A percentile compares a stretch with the other conserved stretches of the same genome.
These are phyloP conservation scores for Caenorhabditis angaria DNA, from an alignment of 2,888 invertebrate species.

Conservation along the genomic window DNA sequence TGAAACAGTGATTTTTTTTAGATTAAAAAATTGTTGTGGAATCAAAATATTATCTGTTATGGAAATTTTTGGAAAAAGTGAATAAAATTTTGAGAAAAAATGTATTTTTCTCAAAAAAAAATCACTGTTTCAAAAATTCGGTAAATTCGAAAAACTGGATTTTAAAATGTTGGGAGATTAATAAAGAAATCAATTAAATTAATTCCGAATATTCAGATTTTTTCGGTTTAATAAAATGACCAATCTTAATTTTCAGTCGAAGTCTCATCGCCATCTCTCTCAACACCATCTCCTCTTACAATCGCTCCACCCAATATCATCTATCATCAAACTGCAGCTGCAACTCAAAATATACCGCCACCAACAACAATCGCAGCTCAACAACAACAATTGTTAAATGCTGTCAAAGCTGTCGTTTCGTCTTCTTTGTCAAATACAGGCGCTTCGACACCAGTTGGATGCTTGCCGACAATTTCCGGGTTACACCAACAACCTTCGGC, in stretches of 20 bases:
- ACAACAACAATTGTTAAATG: not conserved
- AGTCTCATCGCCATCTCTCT: conserved; percentile 39
- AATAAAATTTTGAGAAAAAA: not conserved
- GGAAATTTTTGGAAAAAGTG: not conserved
- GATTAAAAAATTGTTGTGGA: not conserved
- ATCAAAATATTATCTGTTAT: too few species aligned
- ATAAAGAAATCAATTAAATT: not conserved
- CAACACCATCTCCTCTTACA: conserved; percentile 39
- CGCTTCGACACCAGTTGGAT: conserved; percentile 34
- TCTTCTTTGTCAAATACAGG: conserved; percentile 20
- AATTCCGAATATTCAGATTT: not conserved
- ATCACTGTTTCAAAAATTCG: too few species aligned
- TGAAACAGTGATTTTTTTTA: conserved; percentile 7
- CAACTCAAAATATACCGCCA: not conserved
- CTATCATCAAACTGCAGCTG: not conserved
- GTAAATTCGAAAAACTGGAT: too few species aligned
- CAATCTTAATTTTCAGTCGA: conserved; percentile 27
- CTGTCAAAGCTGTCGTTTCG: not conserved
- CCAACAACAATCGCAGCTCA: not conserved
- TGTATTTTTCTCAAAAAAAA: not conserved
- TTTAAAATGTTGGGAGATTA: too few species aligned
- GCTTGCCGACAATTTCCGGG: conserved; percentile 28
- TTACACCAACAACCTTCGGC: conserved; percentile 27
- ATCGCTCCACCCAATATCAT: conserved; percentile 4
- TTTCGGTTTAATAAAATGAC: not conserved